Evolutionary conservation across 2,888 invertebrate species (phyloP).

Genomic region (Leptopilina myrica): DNA sequence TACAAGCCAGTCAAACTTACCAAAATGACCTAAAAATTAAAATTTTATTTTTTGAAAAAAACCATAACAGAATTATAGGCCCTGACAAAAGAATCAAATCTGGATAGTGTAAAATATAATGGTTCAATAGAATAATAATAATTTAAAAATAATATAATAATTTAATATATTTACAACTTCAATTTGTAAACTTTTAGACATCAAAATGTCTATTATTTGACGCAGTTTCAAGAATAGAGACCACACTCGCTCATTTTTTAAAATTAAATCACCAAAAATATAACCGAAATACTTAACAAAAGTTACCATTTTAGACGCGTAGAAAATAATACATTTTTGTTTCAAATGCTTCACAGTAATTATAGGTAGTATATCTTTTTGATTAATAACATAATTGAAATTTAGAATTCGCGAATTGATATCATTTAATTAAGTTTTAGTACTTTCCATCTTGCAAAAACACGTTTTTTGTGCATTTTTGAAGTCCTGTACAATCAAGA

Average conservation of each 20-base stretch:
- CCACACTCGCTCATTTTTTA: constrained; percentile 12
- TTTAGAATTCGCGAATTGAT: constrained; percentile 31
- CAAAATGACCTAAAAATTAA: too few relatives aligned
- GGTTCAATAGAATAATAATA: too few relatives aligned
- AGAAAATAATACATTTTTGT: constrained; percentile 38
- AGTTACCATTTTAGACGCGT: constrained; percentile 43
- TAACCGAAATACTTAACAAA: constrained; percentile 45
- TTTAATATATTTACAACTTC: constrained; percentile 14
- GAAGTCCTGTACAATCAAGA: too few relatives aligned
- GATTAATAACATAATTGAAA: constrained; percentile 39
- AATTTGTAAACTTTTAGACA: constrained; percentile 21
- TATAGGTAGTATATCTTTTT: constrained; percentile 36
- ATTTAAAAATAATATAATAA: neutral
- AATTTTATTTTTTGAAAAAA: too few relatives aligned
- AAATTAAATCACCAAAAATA: constrained; percentile 41
- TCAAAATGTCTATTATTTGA: constrained; percentile 22
- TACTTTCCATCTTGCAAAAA: constrained; percentile 26
- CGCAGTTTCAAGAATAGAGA: constrained; percentile 16
- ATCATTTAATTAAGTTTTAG: constrained; percentile 2
- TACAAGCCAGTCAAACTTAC: too few relatives aligned
- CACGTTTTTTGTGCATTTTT: too few relatives aligned
- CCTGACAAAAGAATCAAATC: neutral
- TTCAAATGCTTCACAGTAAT: constrained; percentile 42
- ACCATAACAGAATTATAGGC: neutral
- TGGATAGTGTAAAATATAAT: neutral